A percentile compares a stretch with the other conserved stretches of the same genome.
Evolutionary conservation across 2,888 invertebrate species (phyloP).

Genomic region (Ischnura elegans): DNA sequence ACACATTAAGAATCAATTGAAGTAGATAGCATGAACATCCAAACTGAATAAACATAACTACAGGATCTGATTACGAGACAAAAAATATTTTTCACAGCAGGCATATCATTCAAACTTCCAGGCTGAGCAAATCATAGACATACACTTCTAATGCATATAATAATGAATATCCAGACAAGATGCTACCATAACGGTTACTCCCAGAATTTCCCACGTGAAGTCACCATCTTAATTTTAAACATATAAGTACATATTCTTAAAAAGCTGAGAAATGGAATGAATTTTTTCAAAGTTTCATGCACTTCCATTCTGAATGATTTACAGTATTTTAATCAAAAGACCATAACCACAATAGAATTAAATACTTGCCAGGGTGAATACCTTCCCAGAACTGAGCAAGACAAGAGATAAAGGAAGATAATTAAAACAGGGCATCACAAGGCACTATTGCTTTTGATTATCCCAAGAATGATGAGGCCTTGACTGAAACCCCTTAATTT

Average conservation of each 20-base stretch:
- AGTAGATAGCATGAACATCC: too few relatives aligned
- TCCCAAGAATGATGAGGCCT: too few relatives aligned
- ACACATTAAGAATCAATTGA: too few relatives aligned
- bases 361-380: constrained; percentile 1
- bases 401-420: constrained; percentile 10
- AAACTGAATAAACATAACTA: too few relatives aligned
- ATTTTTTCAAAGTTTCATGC: not conserved
- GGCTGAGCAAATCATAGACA: too few relatives aligned
- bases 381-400: not conserved
- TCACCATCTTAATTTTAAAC: not conserved
- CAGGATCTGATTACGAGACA: too few relatives aligned
- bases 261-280: not conserved
- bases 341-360: not conserved
- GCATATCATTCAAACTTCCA: not conserved
- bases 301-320: not conserved
- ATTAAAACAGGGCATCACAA: not conserved
- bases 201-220: not conserved
- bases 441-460: too few relatives aligned
- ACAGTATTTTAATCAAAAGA: not conserved
- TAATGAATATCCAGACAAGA: not conserved
- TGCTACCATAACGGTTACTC: too few relatives aligned
- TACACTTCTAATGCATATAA: too few relatives aligned
- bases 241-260: not conserved
- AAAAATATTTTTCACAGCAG: not conserved
- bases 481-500: too few relatives aligned